These are phyloP conservation scores for Silurus aristotelis DNA, from an alignment of 2,797 vertebrate genomes.

Conservation along the genomic window DNA sequence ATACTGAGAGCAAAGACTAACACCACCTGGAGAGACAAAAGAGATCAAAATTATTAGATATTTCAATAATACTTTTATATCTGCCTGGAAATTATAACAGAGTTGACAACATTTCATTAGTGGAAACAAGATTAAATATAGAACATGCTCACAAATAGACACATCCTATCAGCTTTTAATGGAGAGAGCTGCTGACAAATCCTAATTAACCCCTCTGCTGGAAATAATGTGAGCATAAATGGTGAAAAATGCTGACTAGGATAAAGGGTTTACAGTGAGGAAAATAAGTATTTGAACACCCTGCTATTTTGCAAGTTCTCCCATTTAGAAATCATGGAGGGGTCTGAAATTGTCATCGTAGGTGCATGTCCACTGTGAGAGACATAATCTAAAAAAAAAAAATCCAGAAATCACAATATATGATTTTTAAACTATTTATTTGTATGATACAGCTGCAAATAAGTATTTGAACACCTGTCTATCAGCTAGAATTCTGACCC, in stretches of 20 bases:
- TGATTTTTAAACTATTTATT: too few species aligned
- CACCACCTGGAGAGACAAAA: slow-evolving; percentile 87
- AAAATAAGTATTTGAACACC: too few species aligned
- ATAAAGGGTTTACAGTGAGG: neutral
- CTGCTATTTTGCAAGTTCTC: too few species aligned
- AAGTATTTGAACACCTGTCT: too few species aligned
- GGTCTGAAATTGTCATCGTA: too few species aligned
- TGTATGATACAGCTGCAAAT: too few species aligned
- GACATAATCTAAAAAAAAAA: too few species aligned
- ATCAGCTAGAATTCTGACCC: too few species aligned
- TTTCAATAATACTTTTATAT: slow-evolving; percentile 12
- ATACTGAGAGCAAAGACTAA: slow-evolving; percentile 99
- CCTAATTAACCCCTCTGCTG: neutral
- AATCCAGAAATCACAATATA: too few species aligned
- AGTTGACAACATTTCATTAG: neutral
- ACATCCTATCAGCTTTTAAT: slow-evolving; percentile 1
- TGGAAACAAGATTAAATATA: slow-evolving; percentile 33
- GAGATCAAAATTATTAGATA: slow-evolving; percentile 46
- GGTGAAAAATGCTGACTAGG: neutral
- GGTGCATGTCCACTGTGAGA: too few species aligned
- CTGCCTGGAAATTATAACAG: neutral
- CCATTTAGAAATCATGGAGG: too few species aligned
- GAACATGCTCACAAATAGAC: slow-evolving; percentile 29
- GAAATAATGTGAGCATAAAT: slow-evolving; percentile 13
- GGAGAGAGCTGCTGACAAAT: neutral